Evolutionary conservation across 2,888 invertebrate species (phyloP).

Genomic region (Nomada lathburiana): DNA sequence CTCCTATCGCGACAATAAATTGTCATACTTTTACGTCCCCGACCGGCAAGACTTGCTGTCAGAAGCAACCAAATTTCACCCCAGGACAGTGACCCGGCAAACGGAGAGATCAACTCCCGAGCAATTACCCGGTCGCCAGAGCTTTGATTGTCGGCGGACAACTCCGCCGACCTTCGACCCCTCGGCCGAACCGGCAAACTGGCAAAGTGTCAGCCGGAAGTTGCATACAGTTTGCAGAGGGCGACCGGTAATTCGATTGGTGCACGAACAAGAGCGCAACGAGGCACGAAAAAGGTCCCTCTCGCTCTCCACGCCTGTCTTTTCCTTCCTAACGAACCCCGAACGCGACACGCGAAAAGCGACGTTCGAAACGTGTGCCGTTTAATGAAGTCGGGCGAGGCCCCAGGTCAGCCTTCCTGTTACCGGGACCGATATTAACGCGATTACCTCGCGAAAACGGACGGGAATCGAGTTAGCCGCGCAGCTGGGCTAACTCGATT

Average conservation of each 20-base stretch:
- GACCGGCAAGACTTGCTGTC: background rate
- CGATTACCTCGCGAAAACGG: slow-evolving; percentile 69
- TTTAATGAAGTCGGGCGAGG: slow-evolving; percentile 69
- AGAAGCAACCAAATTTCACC: background rate
- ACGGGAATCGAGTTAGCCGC: slow-evolving; percentile 69
- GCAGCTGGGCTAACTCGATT: slow-evolving; percentile 64
- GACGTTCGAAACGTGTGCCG: slow-evolving; percentile 34
- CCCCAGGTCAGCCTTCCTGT: slow-evolving; percentile 66
- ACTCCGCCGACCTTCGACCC: background rate
- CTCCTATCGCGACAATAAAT: background rate
- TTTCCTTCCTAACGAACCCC: slow-evolving; percentile 60
- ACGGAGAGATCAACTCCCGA: background rate
- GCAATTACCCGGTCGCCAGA: slow-evolving; percentile 15
- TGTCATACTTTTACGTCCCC: background rate
- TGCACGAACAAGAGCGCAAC: slow-evolving; percentile 21
- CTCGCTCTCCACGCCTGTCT: background rate
- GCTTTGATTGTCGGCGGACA: slow-evolving; percentile 1
- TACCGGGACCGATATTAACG: slow-evolving; percentile 71
- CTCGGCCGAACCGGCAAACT: background rate
- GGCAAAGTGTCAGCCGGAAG: slow-evolving; percentile 17
- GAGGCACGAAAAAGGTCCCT: slow-evolving; percentile 2
- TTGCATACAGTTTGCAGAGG: slow-evolving; percentile 45
- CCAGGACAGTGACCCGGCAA: background rate
- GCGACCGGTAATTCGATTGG: slow-evolving; percentile 46
- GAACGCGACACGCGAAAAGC: slow-evolving; percentile 18